Evolutionary conservation across 2,113 vertebrate species (phyloP).

Genomic region (Micronisus gabar): DNA sequence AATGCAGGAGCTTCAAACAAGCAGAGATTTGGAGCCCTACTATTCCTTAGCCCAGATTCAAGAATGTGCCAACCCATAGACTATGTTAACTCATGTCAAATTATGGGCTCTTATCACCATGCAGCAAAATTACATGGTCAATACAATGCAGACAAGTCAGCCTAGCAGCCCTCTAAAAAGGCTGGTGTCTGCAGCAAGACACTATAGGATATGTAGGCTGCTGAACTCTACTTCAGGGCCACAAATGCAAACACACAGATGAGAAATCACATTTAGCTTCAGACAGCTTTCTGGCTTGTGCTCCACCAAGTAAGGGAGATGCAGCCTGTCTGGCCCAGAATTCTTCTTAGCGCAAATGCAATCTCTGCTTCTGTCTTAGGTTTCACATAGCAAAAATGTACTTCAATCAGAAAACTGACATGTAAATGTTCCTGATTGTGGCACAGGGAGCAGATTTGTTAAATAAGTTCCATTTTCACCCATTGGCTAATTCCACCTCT

Average conservation of each 20-base stretch:
- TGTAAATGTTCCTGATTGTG: neutral
- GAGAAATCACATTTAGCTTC: neutral
- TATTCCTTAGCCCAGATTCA: neutral
- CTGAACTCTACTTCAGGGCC: neutral
- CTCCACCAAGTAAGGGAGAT: neutral
- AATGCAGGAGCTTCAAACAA: neutral
- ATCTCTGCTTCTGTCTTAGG: neutral
- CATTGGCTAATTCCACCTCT: neutral
- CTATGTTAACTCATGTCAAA: neutral
- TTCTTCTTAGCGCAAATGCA: neutral
- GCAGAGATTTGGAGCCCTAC: neutral
- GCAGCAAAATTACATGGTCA: neutral
- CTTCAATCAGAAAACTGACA: neutral
- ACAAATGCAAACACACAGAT: neutral
- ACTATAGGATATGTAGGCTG: neutral
- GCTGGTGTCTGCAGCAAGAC: neutral
- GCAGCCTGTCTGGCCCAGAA: neutral
- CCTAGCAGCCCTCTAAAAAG: neutral
- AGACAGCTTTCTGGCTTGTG: neutral
- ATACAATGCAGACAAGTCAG: neutral
- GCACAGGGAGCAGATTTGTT: neutral
- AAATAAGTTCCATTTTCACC: neutral
- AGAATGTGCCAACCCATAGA: neutral
- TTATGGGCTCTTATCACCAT: neutral
- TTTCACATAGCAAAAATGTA: neutral